Conservation (phyloP, 2,797 vertebrate genomes). For the Ctenopoma kingsleyae region DNA sequence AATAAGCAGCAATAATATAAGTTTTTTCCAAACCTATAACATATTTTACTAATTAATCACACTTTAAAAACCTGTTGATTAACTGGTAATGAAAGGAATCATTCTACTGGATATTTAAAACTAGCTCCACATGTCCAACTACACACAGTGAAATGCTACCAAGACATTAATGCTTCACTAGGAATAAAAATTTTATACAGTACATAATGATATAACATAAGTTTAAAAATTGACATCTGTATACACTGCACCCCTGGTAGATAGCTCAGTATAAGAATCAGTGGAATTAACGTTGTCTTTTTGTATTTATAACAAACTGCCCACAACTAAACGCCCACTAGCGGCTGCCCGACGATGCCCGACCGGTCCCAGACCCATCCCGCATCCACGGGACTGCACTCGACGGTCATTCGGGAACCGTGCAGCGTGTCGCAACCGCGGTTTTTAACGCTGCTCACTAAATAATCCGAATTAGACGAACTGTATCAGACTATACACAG, state of each 20-base stretch:
- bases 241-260: too few relatives aligned
- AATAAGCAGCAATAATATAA: too few relatives aligned
- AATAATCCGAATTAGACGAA: background rate
- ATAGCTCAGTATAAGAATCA: too few relatives aligned
- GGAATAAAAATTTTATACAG: background rate
- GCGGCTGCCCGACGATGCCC: conserved; percentile 5
- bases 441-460: conserved; percentile 2
- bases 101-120: too few relatives aligned
- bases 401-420: conserved; percentile 5
- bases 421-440: too few relatives aligned
- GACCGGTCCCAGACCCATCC: conserved; percentile 19
- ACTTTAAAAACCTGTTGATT: too few relatives aligned
- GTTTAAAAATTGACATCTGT: too few relatives aligned
- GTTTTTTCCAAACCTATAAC: too few relatives aligned
- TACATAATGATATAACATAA: too few relatives aligned
- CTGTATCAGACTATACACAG: background rate
- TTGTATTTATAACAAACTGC: background rate
- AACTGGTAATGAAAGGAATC: too few relatives aligned
- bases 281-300: background rate
- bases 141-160: background rate
- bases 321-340: conserved; percentile 30
- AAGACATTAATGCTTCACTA: background rate
- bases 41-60: too few relatives aligned
- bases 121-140: background rate
- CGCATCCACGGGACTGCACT: conserved; percentile 11